Evolutionary conservation across 2,888 invertebrate species (phyloP).

Genomic region (Scelioninae gen. 2): DNA sequence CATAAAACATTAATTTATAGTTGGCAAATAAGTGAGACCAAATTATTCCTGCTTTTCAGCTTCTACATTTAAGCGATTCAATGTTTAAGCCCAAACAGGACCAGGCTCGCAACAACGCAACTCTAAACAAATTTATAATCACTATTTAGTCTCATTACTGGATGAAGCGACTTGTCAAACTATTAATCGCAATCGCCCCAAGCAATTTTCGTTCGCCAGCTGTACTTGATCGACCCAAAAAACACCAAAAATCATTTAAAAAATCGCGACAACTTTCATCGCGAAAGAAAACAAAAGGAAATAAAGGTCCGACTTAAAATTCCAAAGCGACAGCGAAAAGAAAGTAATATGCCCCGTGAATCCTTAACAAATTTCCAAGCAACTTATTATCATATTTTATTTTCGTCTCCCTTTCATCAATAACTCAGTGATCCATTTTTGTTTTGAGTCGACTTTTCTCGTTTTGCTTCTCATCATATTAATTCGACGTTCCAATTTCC

Average conservation of each 20-base stretch:
- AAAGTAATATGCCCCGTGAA: too few species aligned
- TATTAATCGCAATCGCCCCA: constrained; percentile 38
- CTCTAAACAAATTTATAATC: constrained; percentile 44
- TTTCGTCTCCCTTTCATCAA: too few species aligned
- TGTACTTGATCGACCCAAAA: constrained; percentile 35
- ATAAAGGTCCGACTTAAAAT: too few species aligned
- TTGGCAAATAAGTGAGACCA: constrained; percentile 24
- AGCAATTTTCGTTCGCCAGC: constrained; percentile 38
- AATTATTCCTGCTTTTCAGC: constrained; percentile 33
- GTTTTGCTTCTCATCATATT: too few species aligned
- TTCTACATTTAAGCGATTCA: constrained; percentile 34
- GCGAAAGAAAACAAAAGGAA: too few species aligned
- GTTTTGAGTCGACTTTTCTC: too few species aligned
- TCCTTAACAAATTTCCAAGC: too few species aligned
- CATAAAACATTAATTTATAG: constrained; percentile 35
- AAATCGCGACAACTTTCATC: too few species aligned
- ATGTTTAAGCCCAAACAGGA: constrained; percentile 12
- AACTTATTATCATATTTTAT: too few species aligned
- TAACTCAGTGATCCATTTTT: neutral
- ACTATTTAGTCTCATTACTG: constrained; percentile 37
- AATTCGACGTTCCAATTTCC: too few species aligned
- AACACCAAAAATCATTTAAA: neutral
- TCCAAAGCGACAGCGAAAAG: too few species aligned
- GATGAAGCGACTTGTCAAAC: constrained; percentile 35
- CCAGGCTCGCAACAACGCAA: constrained; percentile 23